Evolutionary conservation across 1,140 invertebrate species (phyloP), one percentile per base, ranked within the genome.

Genomic region (Pseudachorutes palmiensis): DNA sequence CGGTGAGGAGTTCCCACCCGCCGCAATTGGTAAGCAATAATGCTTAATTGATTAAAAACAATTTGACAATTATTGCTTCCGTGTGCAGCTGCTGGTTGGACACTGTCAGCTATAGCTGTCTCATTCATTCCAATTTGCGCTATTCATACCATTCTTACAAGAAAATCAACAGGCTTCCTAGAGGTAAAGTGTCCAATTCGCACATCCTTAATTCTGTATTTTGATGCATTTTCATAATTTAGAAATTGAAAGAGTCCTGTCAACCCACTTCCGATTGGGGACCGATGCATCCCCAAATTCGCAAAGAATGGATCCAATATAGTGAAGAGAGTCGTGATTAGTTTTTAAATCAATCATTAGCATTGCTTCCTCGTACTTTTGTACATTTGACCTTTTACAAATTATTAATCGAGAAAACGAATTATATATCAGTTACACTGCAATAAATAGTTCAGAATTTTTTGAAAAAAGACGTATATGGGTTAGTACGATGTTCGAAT

Each of bases 61-160:
- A 51, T 29, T 59, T 64, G 3, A 24, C 19, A 12, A 1, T 24
- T 22, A 29, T 45, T 48, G 3, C 45, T 36, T 59, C 41, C 31
- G 31, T 67, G 65, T 14, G 61, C 75, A 73, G 81, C 68, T 64
- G 59, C 77, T 76, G 81, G 81, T 36, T 79, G 84, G 84, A 69
- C 75, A 0, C 76, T 86, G 22, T 79, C 83, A 1, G 75, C 79
- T 0, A 77, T 84, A 66, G 83, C 84, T 9, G 70, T 83, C 2
- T 30, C 82, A 0, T 83, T 85, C 72, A 58, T 86, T n/a, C 84
- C 84, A 2, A 73, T 84, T 57, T 86, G 84, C 81, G 77, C 80
- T 67, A 60, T 80, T 1, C 64, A 72, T 57, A 64, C 71, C 14
- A 64, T 76, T 24, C 66, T 48, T 22, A 75, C 69, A 55, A 68